Evolutionary conservation across 2,888 invertebrate genomes (phyloP), one percentile per base, ranked within the genome.

Genomic region (Erebia aethiops): DNA sequence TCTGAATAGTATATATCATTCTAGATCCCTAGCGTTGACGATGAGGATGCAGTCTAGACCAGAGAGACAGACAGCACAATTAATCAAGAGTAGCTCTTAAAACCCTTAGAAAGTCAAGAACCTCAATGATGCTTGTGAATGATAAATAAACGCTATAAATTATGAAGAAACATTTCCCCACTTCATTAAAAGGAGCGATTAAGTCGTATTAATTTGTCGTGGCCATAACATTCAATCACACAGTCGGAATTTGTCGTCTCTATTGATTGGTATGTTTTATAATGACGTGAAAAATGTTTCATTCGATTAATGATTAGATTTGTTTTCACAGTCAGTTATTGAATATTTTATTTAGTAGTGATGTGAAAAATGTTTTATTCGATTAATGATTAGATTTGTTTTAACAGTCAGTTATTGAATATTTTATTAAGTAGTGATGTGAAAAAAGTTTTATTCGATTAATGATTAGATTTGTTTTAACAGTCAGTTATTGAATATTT

Each of bases 191-290:
- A 9, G 60, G 58, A 58, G 52, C 74, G 73, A 76, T 76, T 76
- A 74, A 76, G 74, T 69, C 58, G 71, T 77, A 77, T 76, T 75
- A 76, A 77, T 77, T 73, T 75, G 75, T 77, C 75, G 63, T 69
- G 66, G 71, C 71, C 66, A 74, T 74, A 69, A 72, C 70, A 70
- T 72, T 73, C 70, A 71, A 71, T 73, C 69, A 61, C 62, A 69
- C 52, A 64, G 46, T 62, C 67, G 63, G 67, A 69, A 73, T 71
- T 51, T 35, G 63, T 51, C 26, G 65, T 64, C 57, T 54, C 71
- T 46, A 68, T 46, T 64, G 70, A 71, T 64, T 67, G 67, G 67
- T 68, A 54, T 43, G 60, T 43, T 61, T 41, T 5, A 43, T 61
- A 61, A 43, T 61, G 61, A 61, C 11, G 43, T 43, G 61, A 61